Base-by-base conservation (phyloP, 2,113 vertebrate species). In the Pomatorhinus ruficollis region DNA sequence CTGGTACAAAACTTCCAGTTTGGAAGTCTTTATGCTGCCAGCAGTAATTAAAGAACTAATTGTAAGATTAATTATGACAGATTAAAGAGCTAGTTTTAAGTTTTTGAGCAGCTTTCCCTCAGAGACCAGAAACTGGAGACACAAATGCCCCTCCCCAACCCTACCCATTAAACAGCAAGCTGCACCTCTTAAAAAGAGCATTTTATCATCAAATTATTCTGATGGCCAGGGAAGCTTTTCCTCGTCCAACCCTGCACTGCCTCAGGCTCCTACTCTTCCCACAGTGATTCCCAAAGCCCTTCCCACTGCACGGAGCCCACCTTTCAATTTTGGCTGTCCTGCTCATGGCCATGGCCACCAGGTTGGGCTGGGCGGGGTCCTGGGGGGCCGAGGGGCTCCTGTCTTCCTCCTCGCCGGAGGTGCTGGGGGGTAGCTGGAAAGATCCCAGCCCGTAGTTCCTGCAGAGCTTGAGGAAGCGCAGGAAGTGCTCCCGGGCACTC, bases 241-340 rank as follows among this genome's bases (percentile, higher is more conserved):
- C 8, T 53, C 27, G 15, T 5, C 21, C 37, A 19, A 16, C 8
- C 49, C 5, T 0, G 1, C 16, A 0, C 18, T 15, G 19, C 60
- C 44, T 8, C 4, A 63, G 21, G 23, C 10, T 83, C 47, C 17
- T 0, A 5, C 15, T 40, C 27, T 33, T 54, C 72, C 31, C 24
- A 33, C 7, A 6, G 13, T 1, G 5, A 40, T 5, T 22, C 50
- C 35, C 5, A 2, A 42, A 69, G 25, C n/a, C 20, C 45, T 28
- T 57, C 59, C 42, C 86, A 18, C 6, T 1, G 57, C 21, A 14
- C 3, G 1, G 18, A 33, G 60, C 60, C 23, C 77, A 90, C 87
- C 72, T 91, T 33, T 91, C 89, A 17, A 99, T 99, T 97, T 99
- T 99, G 59, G 98, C 98, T 33, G 98, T 98, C 96, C 99, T 98